Conservation (phyloP, 2,888 invertebrate genomes). For the Metacarcinus magister region DNA sequence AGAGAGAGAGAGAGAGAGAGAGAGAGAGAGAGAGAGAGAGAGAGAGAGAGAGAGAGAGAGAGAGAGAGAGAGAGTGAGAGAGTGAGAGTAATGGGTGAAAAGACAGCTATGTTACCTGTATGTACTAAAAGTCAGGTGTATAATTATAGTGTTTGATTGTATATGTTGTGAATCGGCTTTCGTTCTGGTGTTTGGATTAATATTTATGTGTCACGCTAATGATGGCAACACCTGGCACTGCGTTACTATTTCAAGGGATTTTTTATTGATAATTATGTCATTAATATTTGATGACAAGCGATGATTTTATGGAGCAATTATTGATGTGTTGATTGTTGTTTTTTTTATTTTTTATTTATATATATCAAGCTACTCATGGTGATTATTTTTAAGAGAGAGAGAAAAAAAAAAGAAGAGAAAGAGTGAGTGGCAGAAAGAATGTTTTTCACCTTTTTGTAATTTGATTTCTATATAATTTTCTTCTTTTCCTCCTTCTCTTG, state of each 20-base stretch:
- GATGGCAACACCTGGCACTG: too few species aligned
- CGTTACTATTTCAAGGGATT: not conserved
- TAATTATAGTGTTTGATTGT: not conserved
- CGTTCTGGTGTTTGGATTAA: not conserved
- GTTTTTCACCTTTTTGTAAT: not conserved
- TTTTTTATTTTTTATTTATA: not conserved
- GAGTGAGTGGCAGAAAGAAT: too few species aligned
- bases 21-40: constrained; percentile 36
- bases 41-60: constrained; percentile 18
- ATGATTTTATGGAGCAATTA: not conserved
- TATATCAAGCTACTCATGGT: too few species aligned
- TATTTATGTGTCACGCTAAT: too few species aligned
- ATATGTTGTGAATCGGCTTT: not conserved
- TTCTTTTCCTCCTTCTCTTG: too few species aligned
- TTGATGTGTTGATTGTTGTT: not conserved
- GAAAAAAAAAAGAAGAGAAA: too few species aligned
- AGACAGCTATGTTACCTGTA: not conserved
- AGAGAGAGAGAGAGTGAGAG: not conserved
- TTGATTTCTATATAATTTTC: not conserved
- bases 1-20: constrained; percentile 48
- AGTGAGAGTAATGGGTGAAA: not conserved
- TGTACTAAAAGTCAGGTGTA: not conserved
- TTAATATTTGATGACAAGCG: not conserved
- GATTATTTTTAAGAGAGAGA: too few species aligned
- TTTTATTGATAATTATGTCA: not conserved